These are phyloP conservation scores for Saccostrea echinata DNA, from an alignment of 1,140 invertebrate genomes.

Conservation along the genomic window DNA sequence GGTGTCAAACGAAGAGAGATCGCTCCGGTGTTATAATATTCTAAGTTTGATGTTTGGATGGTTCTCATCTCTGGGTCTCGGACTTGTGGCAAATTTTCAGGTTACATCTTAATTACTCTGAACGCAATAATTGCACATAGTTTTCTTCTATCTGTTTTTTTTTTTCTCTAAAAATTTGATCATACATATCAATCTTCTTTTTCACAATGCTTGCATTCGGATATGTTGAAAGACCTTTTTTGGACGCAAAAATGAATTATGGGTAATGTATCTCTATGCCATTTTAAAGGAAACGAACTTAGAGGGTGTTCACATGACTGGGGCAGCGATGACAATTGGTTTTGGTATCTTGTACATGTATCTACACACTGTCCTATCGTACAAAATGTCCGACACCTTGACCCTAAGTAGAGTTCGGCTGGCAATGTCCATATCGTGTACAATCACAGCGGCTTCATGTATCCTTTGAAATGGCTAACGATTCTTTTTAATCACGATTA, in stretches of 20 bases:
- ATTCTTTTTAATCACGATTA: background rate
- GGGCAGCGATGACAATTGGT: constrained; percentile 76
- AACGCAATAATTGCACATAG: too few relatives aligned
- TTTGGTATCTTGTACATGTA: constrained; percentile 77
- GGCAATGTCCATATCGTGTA: constrained; percentile 58
- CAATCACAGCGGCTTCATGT: background rate
- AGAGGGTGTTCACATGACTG: constrained; percentile 77
- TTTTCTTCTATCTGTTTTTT: too few relatives aligned
- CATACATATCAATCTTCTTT: too few relatives aligned
- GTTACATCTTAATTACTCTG: constrained; percentile 56
- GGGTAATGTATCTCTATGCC: background rate
- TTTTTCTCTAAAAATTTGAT: too few relatives aligned
- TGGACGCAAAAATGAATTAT: too few relatives aligned
- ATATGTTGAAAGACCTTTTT: too few relatives aligned
- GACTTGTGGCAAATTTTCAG: constrained; percentile 81
- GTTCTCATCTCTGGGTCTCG: constrained; percentile 69
- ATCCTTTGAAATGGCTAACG: background rate
- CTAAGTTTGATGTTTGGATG: constrained; percentile 69
- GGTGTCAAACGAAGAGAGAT: constrained; percentile 68
- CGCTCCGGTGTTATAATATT: constrained; percentile 64
- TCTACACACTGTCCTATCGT: constrained; percentile 75
- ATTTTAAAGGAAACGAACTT: constrained; percentile 78
- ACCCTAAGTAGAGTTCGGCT: constrained; percentile 72
- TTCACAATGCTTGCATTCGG: background rate
- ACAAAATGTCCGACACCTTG: constrained; percentile 74